These are phyloP conservation scores for Acanthoscelides obtectus DNA, from an alignment of 2,888 invertebrate species.

Conservation along the genomic window DNA sequence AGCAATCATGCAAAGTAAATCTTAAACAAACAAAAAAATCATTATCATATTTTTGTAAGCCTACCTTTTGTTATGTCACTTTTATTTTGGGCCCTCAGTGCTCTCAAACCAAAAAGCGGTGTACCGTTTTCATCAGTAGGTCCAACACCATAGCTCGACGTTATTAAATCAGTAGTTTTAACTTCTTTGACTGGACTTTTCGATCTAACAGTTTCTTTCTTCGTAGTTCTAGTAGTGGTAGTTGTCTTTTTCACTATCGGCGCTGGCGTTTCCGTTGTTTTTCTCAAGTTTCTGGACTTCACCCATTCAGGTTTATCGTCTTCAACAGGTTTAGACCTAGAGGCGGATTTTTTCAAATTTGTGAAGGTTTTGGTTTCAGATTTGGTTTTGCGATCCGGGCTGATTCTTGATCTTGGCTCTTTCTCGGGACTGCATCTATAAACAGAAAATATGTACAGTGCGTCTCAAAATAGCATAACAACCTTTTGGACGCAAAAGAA, in stretches of 20 bases:
- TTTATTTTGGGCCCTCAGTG: constrained; percentile 58
- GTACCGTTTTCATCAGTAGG: constrained; percentile 76
- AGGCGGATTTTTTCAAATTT: constrained; percentile 39
- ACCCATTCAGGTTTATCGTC: constrained; percentile 61
- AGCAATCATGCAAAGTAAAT: too few species aligned
- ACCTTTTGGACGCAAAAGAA: too few species aligned
- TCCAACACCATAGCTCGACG: constrained; percentile 78
- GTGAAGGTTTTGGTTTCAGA: constrained; percentile 25
- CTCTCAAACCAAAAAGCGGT: constrained; percentile 74
- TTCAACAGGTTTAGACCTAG: constrained; percentile 36
- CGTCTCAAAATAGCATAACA: too few species aligned
- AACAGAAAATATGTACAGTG: too few species aligned
- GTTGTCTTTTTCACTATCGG: constrained; percentile 20
- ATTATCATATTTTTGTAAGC: constrained; percentile 6
- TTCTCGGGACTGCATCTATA: constrained; percentile 8
- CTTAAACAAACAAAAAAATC: too few species aligned
- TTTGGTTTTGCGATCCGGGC: constrained; percentile 26
- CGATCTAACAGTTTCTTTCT: constrained; percentile 29
- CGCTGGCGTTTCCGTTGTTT: constrained; percentile 44
- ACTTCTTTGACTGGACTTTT: constrained; percentile 42
- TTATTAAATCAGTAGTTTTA: constrained; percentile 61
- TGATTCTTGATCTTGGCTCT: constrained; percentile 18
- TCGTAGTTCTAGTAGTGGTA: constrained; percentile 27
- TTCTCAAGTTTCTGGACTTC: constrained; percentile 56
- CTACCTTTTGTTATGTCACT: constrained; percentile 63